Percentiles rank a stretch among this genome's conserved stretches.
Conservation (phyloP, 2,797 vertebrate species). For the Coccyzus lansbergi region DNA sequence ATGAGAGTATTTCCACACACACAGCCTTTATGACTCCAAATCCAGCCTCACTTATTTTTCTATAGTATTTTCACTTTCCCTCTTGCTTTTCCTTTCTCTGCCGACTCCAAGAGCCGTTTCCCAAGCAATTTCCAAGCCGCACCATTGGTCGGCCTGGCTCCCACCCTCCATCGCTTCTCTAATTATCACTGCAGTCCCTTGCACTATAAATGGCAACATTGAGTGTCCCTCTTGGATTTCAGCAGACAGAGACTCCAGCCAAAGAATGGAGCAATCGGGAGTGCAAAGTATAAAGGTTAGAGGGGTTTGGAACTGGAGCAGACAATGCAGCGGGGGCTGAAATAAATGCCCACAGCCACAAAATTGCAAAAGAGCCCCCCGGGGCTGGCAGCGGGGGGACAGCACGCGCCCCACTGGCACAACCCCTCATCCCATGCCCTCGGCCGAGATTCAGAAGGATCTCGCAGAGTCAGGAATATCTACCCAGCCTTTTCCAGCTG, state of each 20-base stretch:
- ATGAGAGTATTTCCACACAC: background rate
- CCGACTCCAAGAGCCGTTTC: background rate
- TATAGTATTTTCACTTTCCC: background rate
- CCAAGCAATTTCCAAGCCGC: background rate
- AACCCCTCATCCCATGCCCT: constrained; percentile 61
- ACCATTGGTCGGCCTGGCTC: background rate
- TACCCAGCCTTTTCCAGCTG: background rate
- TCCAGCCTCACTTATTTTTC: background rate
- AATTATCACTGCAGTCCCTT: accelerated
- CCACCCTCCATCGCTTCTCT: background rate
- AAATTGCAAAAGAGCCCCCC: constrained; percentile 63
- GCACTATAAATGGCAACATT: background rate
- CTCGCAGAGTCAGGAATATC: background rate
- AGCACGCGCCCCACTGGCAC: background rate
- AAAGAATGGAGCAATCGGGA: constrained; percentile 34
- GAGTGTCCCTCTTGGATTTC: background rate
- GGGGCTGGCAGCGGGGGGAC: background rate
- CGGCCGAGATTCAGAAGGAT: constrained; percentile 1
- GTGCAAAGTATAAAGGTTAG: constrained; percentile 68
- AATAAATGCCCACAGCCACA: background rate
- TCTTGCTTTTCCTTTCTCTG: background rate
- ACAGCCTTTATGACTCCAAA: background rate
- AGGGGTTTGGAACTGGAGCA: background rate
- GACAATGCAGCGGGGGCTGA: constrained; percentile 30
- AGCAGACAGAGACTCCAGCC: background rate